phyloP scores from a whole-genome alignment of 2,888 invertebrate genomes.

The Ischnura elegans region DNA sequence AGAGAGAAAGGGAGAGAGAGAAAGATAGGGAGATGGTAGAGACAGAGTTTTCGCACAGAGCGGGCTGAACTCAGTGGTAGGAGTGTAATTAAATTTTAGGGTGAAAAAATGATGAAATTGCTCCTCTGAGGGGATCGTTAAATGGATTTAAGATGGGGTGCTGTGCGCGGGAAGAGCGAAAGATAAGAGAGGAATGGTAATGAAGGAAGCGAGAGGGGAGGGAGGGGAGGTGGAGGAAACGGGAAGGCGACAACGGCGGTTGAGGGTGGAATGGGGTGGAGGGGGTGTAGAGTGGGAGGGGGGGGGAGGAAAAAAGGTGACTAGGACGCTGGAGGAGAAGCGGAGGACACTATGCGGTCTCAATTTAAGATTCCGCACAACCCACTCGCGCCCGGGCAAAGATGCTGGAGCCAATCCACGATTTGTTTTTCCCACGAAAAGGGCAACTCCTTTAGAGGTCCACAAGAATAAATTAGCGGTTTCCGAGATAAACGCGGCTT shows the following conservation, averaged over 20 bases:
- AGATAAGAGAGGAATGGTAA: slow-evolving; percentile 51
- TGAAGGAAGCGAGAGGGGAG: not conserved
- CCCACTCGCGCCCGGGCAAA: not conserved
- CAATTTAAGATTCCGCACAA: not conserved
- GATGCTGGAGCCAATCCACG: not conserved
- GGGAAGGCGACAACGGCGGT: too few species aligned
- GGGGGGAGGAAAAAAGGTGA: not conserved
- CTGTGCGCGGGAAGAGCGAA: slow-evolving; percentile 30
- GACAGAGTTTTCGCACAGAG: slow-evolving; percentile 45
- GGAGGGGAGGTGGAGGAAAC: not conserved
- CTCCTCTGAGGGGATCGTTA: slow-evolving; percentile 66
- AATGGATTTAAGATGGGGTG: slow-evolving; percentile 62
- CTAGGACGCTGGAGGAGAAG: not conserved
- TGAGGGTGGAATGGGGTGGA: not conserved
- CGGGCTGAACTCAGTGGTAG: slow-evolving; percentile 61
- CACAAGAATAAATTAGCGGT: not conserved
- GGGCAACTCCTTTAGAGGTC: not conserved
- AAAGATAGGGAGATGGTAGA: slow-evolving; percentile 19
- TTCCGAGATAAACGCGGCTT: too few species aligned
- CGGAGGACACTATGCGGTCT: not conserved
- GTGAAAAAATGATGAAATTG: slow-evolving; percentile 66
- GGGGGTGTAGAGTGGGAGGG: not conserved
- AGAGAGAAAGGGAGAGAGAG: not conserved
- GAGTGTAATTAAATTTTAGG: slow-evolving; percentile 66
- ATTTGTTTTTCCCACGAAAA: not conserved